Evolutionary conservation across 2,797 vertebrate genomes (phyloP).

Genomic region (Acanthornis magna): DNA sequence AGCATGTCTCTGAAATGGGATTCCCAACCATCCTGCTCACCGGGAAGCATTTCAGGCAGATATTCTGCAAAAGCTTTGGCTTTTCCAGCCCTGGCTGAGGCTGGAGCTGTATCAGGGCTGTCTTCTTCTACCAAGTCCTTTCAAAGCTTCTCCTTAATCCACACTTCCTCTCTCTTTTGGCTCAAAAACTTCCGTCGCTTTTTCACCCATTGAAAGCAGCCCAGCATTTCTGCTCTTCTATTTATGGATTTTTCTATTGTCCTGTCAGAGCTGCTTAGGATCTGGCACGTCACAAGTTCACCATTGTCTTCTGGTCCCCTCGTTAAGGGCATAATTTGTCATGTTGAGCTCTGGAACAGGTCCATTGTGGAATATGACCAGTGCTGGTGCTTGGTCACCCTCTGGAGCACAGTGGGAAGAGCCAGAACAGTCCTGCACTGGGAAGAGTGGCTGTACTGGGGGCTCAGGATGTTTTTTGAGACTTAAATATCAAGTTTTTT

Average conservation of each 20-base stretch:
- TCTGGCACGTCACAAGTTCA: not conserved
- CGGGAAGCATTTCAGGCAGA: not conserved
- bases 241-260: slow-evolving; percentile 32
- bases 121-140: not conserved
- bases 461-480: not conserved
- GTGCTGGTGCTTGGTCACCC: not conserved
- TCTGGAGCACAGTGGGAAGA: not conserved
- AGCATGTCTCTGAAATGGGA: not conserved
- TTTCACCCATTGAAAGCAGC: not conserved
- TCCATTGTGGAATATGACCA: not conserved
- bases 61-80: not conserved
- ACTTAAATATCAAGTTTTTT: not conserved
- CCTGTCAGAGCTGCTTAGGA: slow-evolving; percentile 14
- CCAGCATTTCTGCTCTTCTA: not conserved
- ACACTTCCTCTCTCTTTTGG: not conserved
- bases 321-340: not conserved
- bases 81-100: not conserved
- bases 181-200: not conserved
- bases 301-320: slow-evolving; percentile 1
- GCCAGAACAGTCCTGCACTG: not conserved
- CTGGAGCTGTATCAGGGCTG: not conserved
- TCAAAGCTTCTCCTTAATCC: not conserved
- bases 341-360: not conserved
- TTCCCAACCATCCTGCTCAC: not conserved
- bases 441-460: not conserved